Percentiles rank a stretch among this genome's conserved stretches.
These are phyloP conservation scores for Perca fluviatilis DNA, from an alignment of 2,113 vertebrate species.

Conservation along the genomic window DNA sequence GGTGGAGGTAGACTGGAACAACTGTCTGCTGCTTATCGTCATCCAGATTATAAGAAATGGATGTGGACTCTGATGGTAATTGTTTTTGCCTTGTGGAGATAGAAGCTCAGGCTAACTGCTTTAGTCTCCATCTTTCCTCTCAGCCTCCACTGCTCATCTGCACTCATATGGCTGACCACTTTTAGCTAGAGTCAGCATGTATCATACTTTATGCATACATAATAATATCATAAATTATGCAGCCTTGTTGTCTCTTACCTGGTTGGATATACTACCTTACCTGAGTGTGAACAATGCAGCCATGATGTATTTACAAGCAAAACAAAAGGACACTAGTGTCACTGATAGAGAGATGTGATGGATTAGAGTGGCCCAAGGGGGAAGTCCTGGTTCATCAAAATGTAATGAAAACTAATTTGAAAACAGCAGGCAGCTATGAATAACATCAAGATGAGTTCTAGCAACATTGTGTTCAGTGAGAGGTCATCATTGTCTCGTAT, in stretches of 20 bases:
- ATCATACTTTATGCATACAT: background rate
- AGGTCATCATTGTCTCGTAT: slow-evolving; percentile 64
- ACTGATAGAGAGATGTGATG: slow-evolving; percentile 69
- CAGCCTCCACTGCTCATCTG: slow-evolving; percentile 33
- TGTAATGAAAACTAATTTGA: slow-evolving; percentile 80
- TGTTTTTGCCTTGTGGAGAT: slow-evolving; percentile 61
- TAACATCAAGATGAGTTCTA: slow-evolving; percentile 53
- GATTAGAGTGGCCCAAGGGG: slow-evolving; percentile 71
- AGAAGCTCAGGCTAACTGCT: slow-evolving; percentile 49
- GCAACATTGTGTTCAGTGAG: slow-evolving; percentile 56
- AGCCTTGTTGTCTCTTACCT: slow-evolving; percentile 9
- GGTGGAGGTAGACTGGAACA: slow-evolving; percentile 37
- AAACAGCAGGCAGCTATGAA: slow-evolving; percentile 70
- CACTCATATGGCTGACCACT: slow-evolving; percentile 17
- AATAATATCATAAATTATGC: slow-evolving; percentile 1
- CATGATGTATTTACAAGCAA: slow-evolving; percentile 28
- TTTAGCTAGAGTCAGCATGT: slow-evolving; percentile 15
- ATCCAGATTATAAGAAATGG: slow-evolving; percentile 62
- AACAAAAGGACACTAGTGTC: slow-evolving; percentile 67
- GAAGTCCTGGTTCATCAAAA: slow-evolving; percentile 75
- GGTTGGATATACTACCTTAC: background rate
- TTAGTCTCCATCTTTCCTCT: slow-evolving; percentile 37
- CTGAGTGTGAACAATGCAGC: background rate
- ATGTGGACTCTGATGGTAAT: slow-evolving; percentile 67
- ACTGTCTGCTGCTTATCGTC: slow-evolving; percentile 61